Conservation (phyloP, 2,113 vertebrate genomes). For the Plectropomus leopardus region DNA sequence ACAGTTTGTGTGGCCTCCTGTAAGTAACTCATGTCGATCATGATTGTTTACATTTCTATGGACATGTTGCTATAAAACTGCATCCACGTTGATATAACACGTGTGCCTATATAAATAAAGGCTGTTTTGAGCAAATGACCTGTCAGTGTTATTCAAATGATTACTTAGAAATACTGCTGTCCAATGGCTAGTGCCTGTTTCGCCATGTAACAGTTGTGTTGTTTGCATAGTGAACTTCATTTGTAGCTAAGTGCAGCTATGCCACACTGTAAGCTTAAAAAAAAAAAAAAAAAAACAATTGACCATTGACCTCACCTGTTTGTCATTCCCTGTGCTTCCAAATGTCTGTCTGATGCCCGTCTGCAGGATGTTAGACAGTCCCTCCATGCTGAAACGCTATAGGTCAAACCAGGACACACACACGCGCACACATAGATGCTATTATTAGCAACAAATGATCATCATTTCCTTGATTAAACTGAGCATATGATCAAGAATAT, state of each 20-base stretch:
- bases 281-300: too few species aligned
- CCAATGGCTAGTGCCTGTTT: not conserved
- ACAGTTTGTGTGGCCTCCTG: not conserved
- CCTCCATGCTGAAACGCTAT: conserved; percentile 99
- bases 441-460: not conserved
- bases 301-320: conserved; percentile 88
- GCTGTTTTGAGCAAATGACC: too few species aligned
- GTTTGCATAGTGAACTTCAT: too few species aligned
- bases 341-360: conserved; percentile 97
- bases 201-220: not conserved
- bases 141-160: too few species aligned
- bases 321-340: conserved; percentile 91
- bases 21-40: not conserved
- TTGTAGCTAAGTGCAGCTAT: too few species aligned
- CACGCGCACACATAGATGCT: not conserved
- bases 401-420: not conserved
- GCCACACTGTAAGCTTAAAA: not conserved
- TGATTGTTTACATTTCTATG: too few species aligned
- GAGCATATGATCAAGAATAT: not conserved
- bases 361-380: conserved; percentile 97
- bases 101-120: too few species aligned
- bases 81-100: too few species aligned
- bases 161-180: not conserved
- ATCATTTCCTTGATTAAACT: not conserved
- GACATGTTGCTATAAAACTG: too few species aligned